Conservation (phyloP, 2,113 vertebrate species). For the Acanthisitta chloris region DNA sequence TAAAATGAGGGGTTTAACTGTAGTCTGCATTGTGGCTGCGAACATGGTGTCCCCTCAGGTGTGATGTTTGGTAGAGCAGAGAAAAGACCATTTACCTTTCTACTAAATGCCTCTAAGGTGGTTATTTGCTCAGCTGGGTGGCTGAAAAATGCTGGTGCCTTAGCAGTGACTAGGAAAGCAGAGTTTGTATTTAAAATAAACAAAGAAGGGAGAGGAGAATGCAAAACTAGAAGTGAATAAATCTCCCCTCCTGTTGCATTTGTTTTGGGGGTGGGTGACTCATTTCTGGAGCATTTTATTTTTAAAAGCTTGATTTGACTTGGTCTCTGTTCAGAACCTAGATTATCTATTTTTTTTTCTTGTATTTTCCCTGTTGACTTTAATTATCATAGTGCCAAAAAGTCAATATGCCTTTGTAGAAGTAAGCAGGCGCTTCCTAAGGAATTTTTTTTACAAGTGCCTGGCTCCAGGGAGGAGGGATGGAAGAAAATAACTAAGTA, state of each 20-base stretch:
- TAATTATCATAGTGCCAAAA: not conserved
- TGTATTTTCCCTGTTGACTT: not conserved
- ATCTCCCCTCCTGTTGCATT: accelerated
- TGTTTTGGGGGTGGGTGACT: not conserved
- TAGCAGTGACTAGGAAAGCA: not conserved
- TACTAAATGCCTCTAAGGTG: not conserved
- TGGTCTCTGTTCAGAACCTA: not conserved
- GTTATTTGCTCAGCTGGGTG: not conserved
- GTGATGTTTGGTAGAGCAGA: not conserved
- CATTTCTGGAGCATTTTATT: not conserved
- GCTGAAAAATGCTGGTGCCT: not conserved
- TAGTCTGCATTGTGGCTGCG: not conserved
- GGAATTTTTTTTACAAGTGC: not conserved
- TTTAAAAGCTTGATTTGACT: not conserved
- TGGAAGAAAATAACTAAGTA: not conserved
- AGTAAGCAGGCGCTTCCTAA: not conserved
- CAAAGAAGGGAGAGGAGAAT: not conserved
- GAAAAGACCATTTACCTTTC: not conserved
- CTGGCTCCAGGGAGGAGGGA: not conserved
- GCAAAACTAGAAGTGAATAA: not conserved
- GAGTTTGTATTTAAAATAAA: not conserved
- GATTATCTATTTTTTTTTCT: not conserved
- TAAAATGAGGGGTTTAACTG: not conserved
- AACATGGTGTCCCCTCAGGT: accelerated
- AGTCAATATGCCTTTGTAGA: not conserved